Evolutionary conservation across 2,113 vertebrate species (phyloP).

Genomic region (Mungos mungo): DNA sequence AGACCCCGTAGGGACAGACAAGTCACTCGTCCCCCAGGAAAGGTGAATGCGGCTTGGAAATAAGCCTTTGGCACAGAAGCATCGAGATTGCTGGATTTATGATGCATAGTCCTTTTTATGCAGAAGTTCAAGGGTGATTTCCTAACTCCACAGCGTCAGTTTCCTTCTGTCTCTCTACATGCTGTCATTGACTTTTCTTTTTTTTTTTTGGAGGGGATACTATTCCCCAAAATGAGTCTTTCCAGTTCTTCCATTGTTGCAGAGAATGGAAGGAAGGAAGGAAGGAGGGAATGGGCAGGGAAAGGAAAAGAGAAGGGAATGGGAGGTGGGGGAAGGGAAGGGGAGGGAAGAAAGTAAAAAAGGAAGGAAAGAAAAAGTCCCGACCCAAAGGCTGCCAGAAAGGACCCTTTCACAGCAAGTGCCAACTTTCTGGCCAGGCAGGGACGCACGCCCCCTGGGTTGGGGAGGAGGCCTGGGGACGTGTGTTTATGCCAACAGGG

Average conservation of each 20-base stretch:
- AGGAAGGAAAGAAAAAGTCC: too few species aligned
- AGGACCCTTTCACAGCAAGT: background rate
- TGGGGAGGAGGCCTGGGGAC: background rate
- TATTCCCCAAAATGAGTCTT: background rate
- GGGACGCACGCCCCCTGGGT: background rate
- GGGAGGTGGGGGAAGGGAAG: rapidly evolving
- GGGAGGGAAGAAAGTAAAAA: too few species aligned
- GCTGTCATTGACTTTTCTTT: background rate
- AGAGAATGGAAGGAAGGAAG: too few species aligned
- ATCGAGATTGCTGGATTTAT: rapidly evolving
- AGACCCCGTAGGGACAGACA: background rate
- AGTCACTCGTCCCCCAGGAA: background rate
- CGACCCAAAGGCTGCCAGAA: background rate
- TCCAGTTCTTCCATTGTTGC: background rate
- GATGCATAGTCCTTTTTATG: rapidly evolving
- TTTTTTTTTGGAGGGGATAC: background rate
- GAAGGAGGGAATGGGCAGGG: rapidly evolving
- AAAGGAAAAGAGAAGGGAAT: too few species aligned
- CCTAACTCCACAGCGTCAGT: background rate
- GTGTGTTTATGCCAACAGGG: rapidly evolving
- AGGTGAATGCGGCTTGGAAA: background rate
- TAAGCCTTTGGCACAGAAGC: too few species aligned
- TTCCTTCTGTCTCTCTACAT: background rate
- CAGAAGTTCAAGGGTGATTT: rapidly evolving
- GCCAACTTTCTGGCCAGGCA: rapidly evolving